Conservation (phyloP, 2,113 vertebrate species). For the Nothocercus nigrocapillus region DNA sequence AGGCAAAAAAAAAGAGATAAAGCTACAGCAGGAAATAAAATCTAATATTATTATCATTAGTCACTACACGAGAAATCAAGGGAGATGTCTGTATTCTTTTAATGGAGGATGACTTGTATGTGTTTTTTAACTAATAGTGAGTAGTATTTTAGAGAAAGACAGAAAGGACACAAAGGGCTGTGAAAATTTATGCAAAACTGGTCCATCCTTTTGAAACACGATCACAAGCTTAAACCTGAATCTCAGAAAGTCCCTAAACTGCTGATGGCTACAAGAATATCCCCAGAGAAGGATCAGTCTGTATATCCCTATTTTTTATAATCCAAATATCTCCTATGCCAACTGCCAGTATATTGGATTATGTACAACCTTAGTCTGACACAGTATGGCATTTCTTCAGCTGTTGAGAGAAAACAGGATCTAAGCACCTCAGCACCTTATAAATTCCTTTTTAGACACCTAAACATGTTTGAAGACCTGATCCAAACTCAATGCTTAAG, state of each 20-base stretch:
- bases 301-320: not conserved
- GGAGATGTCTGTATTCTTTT: not conserved
- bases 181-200: not conserved
- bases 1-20: not conserved
- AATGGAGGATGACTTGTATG: not conserved
- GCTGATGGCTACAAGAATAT: not conserved
- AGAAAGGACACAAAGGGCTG: not conserved
- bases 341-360: not conserved
- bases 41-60: not conserved
- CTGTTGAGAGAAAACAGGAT: not conserved
- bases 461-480: not conserved
- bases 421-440: not conserved
- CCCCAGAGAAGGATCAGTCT: not conserved
- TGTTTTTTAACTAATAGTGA: not conserved
- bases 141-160: not conserved
- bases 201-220: not conserved
- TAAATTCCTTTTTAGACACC: not conserved
- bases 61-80: not conserved
- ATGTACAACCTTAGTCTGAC: not conserved
- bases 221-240: fast-evolving
- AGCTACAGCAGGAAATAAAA: not conserved
- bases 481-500: not conserved
- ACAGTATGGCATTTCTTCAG: not conserved
- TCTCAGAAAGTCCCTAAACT: not conserved
- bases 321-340: not conserved